These are phyloP conservation scores for Condylura cristata DNA, from an alignment of 2,113 vertebrate species.

Conservation along the genomic window DNA sequence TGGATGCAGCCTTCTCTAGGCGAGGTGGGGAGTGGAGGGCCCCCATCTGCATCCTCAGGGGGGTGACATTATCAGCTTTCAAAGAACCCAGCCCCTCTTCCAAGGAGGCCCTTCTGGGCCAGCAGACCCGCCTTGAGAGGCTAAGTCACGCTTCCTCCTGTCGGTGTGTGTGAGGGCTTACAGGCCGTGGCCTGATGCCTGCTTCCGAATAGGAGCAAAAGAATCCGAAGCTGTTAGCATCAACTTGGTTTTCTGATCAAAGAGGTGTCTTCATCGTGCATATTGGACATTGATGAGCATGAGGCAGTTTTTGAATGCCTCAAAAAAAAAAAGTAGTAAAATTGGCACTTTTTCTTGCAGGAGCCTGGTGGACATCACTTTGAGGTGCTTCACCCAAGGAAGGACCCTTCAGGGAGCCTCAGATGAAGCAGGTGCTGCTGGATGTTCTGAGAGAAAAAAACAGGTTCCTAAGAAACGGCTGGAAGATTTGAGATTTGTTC, in stretches of 20 bases:
- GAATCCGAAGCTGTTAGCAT: background rate
- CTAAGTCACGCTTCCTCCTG: background rate
- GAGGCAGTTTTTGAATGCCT: constrained; percentile 5
- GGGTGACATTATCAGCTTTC: background rate
- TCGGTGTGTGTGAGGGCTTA: too few relatives aligned
- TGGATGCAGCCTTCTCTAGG: background rate
- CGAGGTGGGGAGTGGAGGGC: too few relatives aligned
- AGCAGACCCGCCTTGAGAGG: background rate
- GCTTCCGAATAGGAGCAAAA: background rate
- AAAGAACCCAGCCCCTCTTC: background rate
- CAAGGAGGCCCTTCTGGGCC: background rate
- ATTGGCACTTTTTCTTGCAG: too few relatives aligned
- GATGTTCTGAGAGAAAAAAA: background rate
- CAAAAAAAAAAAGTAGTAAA: background rate
- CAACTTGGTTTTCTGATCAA: background rate
- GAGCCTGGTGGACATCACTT: background rate
- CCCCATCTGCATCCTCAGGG: background rate
- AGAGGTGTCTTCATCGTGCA: background rate
- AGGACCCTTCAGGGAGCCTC: background rate
- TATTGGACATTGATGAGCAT: background rate
- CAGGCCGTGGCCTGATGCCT: background rate
- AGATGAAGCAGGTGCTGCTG: background rate
- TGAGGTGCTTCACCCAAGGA: background rate
- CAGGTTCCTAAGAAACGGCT: background rate
- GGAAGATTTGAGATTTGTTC: background rate